phyloP scores from a whole-genome alignment of 2,888 invertebrate species.

The Crocallis elinguaria region DNA sequence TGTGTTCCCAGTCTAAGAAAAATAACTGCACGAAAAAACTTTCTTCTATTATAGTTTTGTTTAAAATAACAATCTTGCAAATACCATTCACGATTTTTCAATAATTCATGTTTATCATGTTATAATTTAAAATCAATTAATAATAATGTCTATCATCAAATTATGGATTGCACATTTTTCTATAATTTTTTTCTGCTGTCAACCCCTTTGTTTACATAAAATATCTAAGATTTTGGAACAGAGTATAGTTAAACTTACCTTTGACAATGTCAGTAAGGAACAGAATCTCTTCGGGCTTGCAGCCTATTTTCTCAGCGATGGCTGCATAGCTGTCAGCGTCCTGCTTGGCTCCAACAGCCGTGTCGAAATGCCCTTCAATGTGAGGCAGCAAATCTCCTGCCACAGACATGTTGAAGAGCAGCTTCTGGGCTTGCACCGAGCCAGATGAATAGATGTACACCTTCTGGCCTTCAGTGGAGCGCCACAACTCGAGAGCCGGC shows the following conservation, averaged over 20 bases:
- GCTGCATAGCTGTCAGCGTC: slow-evolving; percentile 91
- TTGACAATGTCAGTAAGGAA: slow-evolving; percentile 94
- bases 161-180: too few relatives aligned
- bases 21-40: too few relatives aligned
- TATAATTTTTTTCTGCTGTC: too few relatives aligned
- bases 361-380: slow-evolving; percentile 94
- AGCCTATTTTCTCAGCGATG: slow-evolving; percentile 88
- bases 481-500: slow-evolving; percentile 89
- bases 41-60: too few relatives aligned
- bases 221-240: too few relatives aligned
- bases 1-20: too few relatives aligned
- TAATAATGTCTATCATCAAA: too few relatives aligned
- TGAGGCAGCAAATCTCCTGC: slow-evolving; percentile 90
- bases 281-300: slow-evolving; percentile 87
- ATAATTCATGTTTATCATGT: too few relatives aligned
- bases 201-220: too few relatives aligned
- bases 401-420: slow-evolving; percentile 91
- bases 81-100: too few relatives aligned
- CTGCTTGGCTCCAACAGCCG: slow-evolving; percentile 92
- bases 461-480: slow-evolving; percentile 85
- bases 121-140: too few relatives aligned
- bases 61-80: too few relatives aligned
- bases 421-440: slow-evolving; percentile 94
- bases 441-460: slow-evolving; percentile 97
- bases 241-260: slow-evolving; percentile 80